These are phyloP conservation scores for Pristionchus exspectatus DNA, from an alignment of 2,888 invertebrate genomes.

Conservation along the genomic window DNA sequence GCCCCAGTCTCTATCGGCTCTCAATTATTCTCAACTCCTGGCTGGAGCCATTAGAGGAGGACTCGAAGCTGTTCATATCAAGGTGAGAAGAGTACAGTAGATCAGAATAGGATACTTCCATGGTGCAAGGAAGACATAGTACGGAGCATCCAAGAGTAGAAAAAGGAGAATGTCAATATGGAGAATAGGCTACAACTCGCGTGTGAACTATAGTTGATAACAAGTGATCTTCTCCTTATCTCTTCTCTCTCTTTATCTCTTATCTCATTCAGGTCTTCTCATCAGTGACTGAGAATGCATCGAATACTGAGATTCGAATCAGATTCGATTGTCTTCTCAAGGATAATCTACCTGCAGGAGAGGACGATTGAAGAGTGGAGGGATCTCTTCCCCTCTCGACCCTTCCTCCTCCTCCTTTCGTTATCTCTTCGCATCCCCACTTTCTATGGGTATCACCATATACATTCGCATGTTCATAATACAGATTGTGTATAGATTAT, in stretches of 20 bases:
- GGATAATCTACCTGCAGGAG: conserved; percentile 97
- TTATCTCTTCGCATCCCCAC: conserved; percentile 6
- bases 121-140: neutral
- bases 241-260: neutral
- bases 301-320: conserved; percentile 90
- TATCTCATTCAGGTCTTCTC: conserved; percentile 80
- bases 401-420: neutral
- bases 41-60: conserved; percentile 92
- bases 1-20: conserved; percentile 78
- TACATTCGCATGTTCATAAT: conserved; percentile 31
- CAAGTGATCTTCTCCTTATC: neutral
- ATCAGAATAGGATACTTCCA: neutral
- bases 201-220: neutral
- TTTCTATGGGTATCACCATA: conserved; percentile 18
- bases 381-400: neutral
- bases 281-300: conserved; percentile 66
- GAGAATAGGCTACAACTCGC: conserved; percentile 16
- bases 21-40: conserved; percentile 83
- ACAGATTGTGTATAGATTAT: neutral
- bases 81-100: conserved; percentile 61
- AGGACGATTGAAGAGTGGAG: conserved; percentile 84
- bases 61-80: conserved; percentile 91
- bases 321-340: conserved; percentile 95
- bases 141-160: neutral
- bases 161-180: neutral